Base-by-base conservation (phyloP, 2,888 invertebrate genomes). In the Drosophila limbata region DNA sequence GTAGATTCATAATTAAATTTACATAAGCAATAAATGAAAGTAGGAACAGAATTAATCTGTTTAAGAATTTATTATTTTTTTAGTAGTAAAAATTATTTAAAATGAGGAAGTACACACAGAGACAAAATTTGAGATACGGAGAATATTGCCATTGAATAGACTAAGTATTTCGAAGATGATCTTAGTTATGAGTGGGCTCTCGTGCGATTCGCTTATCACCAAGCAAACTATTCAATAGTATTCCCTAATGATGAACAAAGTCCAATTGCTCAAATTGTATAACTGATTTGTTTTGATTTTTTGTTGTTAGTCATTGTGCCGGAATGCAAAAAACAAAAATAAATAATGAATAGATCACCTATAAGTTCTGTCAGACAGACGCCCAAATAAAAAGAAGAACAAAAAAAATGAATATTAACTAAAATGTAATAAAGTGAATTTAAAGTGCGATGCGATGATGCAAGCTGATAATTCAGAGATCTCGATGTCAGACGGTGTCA, bases 351-450 rank as follows among this genome's bases (percentile, higher is more conserved):
- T 50, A 50, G 59, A 61, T 35, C 44, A 19, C 62, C 33, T 67
- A 72, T 71, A 82, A 83, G 77, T 84, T 84, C 71, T 61, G 83
- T 83, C 67, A 84, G 85, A 83, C 83, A 69, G 65, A 56, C 57
- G 55, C 47, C 52, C 59, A 59, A 50, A 28, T 28, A 56, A 71
- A 45, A 60, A 73, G 6, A 19, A 19, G 19, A 25, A 25, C 9
- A 17, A 37, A 25, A 11, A 4, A 33, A n/a, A 33, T 15, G 39
- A 64, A 61, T 48, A 51, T 33, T 37, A 45, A 9, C 40, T 40
- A 17, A 56, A 50, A 61, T 50, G 31, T 55, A 69, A 44, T 62
- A 52, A 51, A 78, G 45, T 35, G 48, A 42, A 76, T 56, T 35
- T 15, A 45, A 83, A 79, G 77, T 80, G 71, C 77, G 77, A 84